Base-by-base conservation (phyloP, 2,113 vertebrate species). In the Sturnus vulgaris region DNA sequence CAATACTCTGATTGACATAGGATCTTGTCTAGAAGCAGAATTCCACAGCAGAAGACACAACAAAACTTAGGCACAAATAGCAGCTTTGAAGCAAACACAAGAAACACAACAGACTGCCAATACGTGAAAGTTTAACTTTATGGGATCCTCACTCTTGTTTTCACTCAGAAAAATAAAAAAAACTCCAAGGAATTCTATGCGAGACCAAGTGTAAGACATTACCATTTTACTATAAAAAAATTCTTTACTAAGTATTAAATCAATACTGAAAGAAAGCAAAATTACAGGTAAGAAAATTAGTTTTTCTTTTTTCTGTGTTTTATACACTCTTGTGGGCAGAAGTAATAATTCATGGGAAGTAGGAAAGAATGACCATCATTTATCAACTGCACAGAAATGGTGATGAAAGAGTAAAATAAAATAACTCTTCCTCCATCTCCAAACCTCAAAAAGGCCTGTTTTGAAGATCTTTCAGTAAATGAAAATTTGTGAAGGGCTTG, bases 311-410 rank as follows among this genome's bases (percentile, higher is more conserved):
- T 88, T 33, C 39, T 65, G 3, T 86, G 7, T 84, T 86, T 82
- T 21, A 88, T 37, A 40, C 57, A 79, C 37, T 86, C 11, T 24
- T 56, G 33, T 56, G 57, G 60, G 68, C 69, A 88, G 77, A 84
- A 91, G 64, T 64, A 89, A 92, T 88, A 90, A 92, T 82, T 83
- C 83, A 91, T 24, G 40, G 56, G 53, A 93, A 82, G 37, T 10
- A 93, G 57, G 15, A 52, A 86, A 92, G 71, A 86, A 92, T 49
- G 44, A 86, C 40, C 60, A 68, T 37, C 83, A 91, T 92, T 56
- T 85, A 95, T 94, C 86, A 93, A 52, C 27, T 71, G 52, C 35
- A 84, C 33, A 84, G 72, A 55, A 82, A 82, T 35, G 4, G 17
- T 64, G 84, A 88, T 46, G 49, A 81, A 86, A 66, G 50, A 83